Conservation (phyloP, 2,113 vertebrate genomes). For the Pavo muticus region DNA sequence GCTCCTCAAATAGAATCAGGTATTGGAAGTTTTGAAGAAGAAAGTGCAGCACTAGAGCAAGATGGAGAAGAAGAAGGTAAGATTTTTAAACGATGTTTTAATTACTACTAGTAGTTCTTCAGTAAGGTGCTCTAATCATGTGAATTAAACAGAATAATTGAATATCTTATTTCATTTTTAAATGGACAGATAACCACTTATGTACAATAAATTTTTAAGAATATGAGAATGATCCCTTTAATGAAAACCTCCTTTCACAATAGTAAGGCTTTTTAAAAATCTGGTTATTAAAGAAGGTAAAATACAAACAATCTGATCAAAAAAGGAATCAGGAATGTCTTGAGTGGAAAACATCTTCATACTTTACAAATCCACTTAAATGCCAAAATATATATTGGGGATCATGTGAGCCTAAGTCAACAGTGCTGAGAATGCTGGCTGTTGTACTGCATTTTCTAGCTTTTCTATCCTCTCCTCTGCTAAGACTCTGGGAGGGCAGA, state of each 20-base stretch:
- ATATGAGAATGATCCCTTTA: background rate
- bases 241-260: background rate
- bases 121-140: background rate
- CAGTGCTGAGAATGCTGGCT: background rate
- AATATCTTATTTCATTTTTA: background rate
- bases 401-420: background rate
- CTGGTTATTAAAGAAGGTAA: background rate
- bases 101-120: background rate
- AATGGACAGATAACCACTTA: background rate
- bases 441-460: background rate
- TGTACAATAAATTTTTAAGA: background rate
- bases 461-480: background rate
- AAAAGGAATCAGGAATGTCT: background rate
- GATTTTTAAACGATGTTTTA: conserved; percentile 36
- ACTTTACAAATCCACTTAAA: background rate
- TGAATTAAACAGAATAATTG: background rate
- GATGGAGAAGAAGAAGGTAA: conserved; percentile 83
- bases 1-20: conserved; percentile 72
- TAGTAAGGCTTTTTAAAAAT: background rate
- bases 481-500: background rate
- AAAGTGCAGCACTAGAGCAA: conserved; percentile 68
- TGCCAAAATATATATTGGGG: background rate
- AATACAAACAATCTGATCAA: fast-evolving
- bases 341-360: background rate
- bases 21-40: conserved; percentile 80